Conservation (phyloP, 2,888 invertebrate genomes). For the Cerceris ruficornis region DNA sequence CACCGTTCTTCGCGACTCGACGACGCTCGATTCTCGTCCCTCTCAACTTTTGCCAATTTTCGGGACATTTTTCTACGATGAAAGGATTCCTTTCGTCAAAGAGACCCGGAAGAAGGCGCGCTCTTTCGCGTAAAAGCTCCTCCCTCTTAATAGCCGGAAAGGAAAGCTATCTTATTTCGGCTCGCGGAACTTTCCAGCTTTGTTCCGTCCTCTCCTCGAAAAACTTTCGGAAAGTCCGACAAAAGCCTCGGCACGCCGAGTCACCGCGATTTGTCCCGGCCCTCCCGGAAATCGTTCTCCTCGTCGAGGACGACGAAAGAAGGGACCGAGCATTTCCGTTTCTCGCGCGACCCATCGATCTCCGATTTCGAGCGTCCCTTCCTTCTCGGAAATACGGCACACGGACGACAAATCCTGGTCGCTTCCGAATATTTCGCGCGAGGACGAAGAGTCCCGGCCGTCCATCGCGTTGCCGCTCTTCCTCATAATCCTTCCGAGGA, state of each 20-base stretch:
- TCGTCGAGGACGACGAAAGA: too few relatives aligned
- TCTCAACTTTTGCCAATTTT: too few relatives aligned
- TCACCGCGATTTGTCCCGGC: not conserved
- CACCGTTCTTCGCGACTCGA: too few relatives aligned
- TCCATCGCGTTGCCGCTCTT: slow-evolving; percentile 16
- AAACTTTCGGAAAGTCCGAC: not conserved
- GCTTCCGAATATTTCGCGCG: too few relatives aligned
- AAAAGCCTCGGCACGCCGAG: not conserved
- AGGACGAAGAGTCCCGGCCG: too few relatives aligned
- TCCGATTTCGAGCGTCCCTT: too few relatives aligned
- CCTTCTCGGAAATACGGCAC: too few relatives aligned
- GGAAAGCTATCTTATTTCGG: not conserved
- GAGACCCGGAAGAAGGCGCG: not conserved
- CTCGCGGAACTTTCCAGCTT: not conserved
- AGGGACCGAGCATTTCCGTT: too few relatives aligned
- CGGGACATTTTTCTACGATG: too few relatives aligned
- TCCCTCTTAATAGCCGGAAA: not conserved
- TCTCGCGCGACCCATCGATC: not conserved
- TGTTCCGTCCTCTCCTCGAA: not conserved
- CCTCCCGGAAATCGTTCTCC: not conserved
- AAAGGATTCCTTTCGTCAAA: too few relatives aligned
- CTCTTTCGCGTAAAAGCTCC: not conserved
- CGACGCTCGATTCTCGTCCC: too few relatives aligned
- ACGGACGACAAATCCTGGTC: too few relatives aligned
- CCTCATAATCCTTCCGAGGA: slow-evolving; percentile 34